These are phyloP conservation scores for Stomorhina lunata DNA, from an alignment of 2,888 invertebrate species.

Conservation along the genomic window DNA sequence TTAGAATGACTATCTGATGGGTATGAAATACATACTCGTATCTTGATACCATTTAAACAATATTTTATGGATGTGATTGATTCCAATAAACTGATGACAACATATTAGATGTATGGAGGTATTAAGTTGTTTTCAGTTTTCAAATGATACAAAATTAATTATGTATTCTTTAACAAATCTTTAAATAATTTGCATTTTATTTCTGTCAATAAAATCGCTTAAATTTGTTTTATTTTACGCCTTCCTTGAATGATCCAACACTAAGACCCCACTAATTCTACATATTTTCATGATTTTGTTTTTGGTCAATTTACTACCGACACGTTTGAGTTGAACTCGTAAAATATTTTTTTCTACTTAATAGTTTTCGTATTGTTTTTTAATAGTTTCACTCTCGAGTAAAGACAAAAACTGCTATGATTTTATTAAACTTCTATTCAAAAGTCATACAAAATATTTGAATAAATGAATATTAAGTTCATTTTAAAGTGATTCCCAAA, in stretches of 20 bases:
- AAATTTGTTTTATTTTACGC: neutral
- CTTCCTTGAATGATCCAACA: neutral
- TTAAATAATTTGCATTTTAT: constrained; percentile 26
- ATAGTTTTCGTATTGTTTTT: too few species aligned
- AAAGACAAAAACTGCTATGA: too few species aligned
- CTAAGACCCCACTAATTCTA: neutral
- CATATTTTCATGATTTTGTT: neutral
- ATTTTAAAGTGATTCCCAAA: too few species aligned
- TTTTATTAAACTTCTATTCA: too few species aligned
- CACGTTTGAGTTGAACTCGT: too few species aligned
- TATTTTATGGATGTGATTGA: neutral
- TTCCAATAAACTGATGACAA: neutral
- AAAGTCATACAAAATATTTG: too few species aligned
- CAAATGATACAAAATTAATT: constrained; percentile 12
- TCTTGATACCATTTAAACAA: neutral
- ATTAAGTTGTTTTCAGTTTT: neutral
- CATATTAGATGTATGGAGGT: neutral
- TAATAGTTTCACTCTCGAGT: too few species aligned
- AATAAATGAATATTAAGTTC: too few species aligned
- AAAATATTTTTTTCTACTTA: too few species aligned
- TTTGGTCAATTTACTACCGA: neutral
- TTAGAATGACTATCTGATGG: too few species aligned
- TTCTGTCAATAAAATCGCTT: constrained; percentile 11
- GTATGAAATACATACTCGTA: too few species aligned
- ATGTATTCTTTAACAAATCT: constrained; percentile 21